Conservation (phyloP, 1,140 invertebrate species). For the Dendroctonus valens region DNA sequence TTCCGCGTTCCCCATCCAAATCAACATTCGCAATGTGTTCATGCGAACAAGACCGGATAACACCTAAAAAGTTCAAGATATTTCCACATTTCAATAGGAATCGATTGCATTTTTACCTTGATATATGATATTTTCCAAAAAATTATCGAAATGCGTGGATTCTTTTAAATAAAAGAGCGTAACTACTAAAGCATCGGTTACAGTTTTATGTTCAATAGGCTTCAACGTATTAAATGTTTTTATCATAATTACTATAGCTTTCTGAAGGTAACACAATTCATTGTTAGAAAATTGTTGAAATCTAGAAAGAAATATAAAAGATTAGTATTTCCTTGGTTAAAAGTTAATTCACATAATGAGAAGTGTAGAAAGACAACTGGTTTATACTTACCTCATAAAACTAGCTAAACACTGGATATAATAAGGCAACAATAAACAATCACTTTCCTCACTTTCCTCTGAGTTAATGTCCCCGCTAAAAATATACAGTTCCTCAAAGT, state of each 20-base stretch:
- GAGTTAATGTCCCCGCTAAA: conserved; percentile 36
- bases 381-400: conserved; percentile 31
- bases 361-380: too few relatives aligned
- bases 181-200: conserved; percentile 47
- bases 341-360: conserved; percentile 34
- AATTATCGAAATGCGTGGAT: conserved; percentile 40
- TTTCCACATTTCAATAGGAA: neutral
- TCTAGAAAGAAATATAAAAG: conserved; percentile 39
- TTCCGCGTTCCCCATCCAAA: conserved; percentile 41
- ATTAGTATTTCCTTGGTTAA: neutral
- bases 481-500: conserved; percentile 46
- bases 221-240: conserved; percentile 54
- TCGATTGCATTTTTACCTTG: conserved; percentile 42
- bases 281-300: conserved; percentile 46
- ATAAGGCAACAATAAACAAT: conserved; percentile 45
- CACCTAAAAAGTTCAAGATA: conserved; percentile 35
- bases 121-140: conserved; percentile 48
- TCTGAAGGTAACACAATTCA: conserved; percentile 50
- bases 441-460: conserved; percentile 33
- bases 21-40: conserved; percentile 47
- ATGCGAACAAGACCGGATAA: conserved; percentile 58
- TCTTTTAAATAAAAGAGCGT: conserved; percentile 49
- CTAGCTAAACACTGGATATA: conserved; percentile 43
- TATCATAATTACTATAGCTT: conserved; percentile 47
- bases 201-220: conserved; percentile 39